Evolutionary conservation across 2,113 vertebrate genomes (phyloP).

Genomic region (Azemiops feae): DNA sequence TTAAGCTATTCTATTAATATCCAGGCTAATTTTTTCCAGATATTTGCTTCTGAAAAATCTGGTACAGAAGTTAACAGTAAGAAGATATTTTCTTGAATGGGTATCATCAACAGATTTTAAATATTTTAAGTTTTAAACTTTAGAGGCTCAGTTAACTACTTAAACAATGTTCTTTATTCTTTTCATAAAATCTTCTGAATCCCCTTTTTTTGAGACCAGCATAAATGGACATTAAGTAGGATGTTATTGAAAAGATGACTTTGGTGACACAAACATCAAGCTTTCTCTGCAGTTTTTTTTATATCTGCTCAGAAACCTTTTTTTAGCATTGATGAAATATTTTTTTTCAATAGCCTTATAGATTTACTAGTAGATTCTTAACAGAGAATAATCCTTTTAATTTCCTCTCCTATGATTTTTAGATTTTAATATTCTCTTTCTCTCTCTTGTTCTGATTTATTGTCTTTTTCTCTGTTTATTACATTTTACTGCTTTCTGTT

Average conservation of each 20-base stretch:
- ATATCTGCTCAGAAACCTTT: neutral
- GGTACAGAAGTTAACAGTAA: neutral
- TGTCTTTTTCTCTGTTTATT: neutral
- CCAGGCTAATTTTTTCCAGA: neutral
- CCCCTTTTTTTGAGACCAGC: neutral
- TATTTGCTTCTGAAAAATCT: neutral
- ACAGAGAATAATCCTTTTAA: neutral
- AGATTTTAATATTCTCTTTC: neutral
- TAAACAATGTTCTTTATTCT: neutral
- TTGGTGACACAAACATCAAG: neutral
- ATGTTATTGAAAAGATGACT: neutral
- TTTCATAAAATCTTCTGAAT: neutral
- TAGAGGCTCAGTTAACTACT: neutral
- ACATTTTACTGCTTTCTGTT: neutral
- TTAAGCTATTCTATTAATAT: neutral
- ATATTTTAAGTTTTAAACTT: too few relatives aligned
- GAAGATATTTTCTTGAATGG: neutral
- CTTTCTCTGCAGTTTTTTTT: neutral
- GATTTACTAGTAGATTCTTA: neutral
- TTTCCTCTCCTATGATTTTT: neutral
- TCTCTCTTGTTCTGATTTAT: neutral
- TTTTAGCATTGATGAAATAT: neutral
- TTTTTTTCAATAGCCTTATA: neutral
- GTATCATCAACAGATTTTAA: neutral
- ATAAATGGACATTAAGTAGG: neutral